These are phyloP conservation scores for Archips crataeganus DNA, from an alignment of 2,888 invertebrate genomes.

Conservation along the genomic window DNA sequence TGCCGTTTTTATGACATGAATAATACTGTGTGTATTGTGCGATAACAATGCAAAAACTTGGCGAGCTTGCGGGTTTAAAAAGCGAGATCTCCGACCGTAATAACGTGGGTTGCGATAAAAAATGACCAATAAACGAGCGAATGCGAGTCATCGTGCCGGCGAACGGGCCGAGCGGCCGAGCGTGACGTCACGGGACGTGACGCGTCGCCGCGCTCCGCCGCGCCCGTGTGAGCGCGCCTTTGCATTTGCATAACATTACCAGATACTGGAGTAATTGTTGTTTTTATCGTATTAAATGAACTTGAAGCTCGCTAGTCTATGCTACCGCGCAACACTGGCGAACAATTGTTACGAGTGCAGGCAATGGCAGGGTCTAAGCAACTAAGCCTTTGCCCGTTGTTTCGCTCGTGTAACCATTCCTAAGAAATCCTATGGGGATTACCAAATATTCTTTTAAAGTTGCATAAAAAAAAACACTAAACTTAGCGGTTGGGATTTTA, in stretches of 20 bases:
- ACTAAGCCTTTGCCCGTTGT: too few species aligned
- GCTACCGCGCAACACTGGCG: neutral
- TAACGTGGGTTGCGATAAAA: conserved; percentile 57
- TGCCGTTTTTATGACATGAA: neutral
- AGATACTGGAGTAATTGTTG: conserved; percentile 22
- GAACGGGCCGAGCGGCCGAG: conserved; percentile 72
- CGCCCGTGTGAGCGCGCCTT: conserved; percentile 73
- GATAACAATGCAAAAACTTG: conserved; percentile 44
- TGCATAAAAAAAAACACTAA: too few species aligned
- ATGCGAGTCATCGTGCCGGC: conserved; percentile 75
- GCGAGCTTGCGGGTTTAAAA: conserved; percentile 70
- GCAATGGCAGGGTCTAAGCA: neutral
- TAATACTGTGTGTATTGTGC: neutral
- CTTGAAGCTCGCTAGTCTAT: conserved; percentile 5
- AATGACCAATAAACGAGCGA: conserved; percentile 66
- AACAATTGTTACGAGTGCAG: neutral
- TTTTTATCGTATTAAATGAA: conserved; percentile 33
- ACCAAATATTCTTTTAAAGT: too few species aligned
- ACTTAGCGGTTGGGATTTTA: too few species aligned
- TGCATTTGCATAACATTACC: conserved; percentile 67
- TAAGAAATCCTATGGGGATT: too few species aligned
- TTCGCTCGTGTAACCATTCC: too few species aligned
- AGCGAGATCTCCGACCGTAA: conserved; percentile 71
- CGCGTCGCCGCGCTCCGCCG: conserved; percentile 60
- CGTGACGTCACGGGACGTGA: conserved; percentile 47